phyloP scores from a whole-genome alignment of 2,888 invertebrate species.

The Drosophila planitibia region DNA sequence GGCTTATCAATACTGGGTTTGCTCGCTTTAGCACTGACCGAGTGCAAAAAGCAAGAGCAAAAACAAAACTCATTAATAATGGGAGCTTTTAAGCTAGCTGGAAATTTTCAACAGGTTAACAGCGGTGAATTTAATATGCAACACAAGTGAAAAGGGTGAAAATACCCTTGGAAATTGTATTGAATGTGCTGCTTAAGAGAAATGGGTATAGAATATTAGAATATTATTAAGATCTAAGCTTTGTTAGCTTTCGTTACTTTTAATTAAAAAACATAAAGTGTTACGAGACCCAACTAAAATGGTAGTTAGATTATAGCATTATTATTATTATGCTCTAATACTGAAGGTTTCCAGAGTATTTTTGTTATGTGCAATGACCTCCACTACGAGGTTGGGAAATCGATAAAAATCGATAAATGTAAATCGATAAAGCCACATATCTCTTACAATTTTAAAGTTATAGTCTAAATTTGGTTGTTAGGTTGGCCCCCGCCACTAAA shows the following conservation, averaged over 20 bases:
- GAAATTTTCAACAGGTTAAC: constrained; percentile 39
- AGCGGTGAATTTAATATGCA: constrained; percentile 39
- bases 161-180: constrained; percentile 12
- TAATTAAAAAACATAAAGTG: neutral
- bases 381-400: neutral
- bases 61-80: constrained; percentile 30
- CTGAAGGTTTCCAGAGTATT: neutral
- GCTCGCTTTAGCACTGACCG: constrained; percentile 19
- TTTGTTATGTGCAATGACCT: neutral
- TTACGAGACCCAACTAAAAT: neutral
- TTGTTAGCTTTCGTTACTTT: neutral
- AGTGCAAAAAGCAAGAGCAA: constrained; percentile 1
- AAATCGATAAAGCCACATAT: neutral
- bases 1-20: constrained; percentile 68
- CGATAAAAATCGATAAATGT: neutral
- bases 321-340: neutral
- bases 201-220: neutral
- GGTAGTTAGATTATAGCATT: neutral
- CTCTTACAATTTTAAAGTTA: neutral
- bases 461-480: neutral
- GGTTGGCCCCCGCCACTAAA: neutral
- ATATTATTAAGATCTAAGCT: neutral
- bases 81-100: constrained; percentile 27
- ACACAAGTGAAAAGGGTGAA: constrained; percentile 16
- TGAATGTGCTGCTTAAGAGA: neutral